Base-by-base conservation (phyloP, 2,888 invertebrate species). In the Dicycla oo region DNA sequence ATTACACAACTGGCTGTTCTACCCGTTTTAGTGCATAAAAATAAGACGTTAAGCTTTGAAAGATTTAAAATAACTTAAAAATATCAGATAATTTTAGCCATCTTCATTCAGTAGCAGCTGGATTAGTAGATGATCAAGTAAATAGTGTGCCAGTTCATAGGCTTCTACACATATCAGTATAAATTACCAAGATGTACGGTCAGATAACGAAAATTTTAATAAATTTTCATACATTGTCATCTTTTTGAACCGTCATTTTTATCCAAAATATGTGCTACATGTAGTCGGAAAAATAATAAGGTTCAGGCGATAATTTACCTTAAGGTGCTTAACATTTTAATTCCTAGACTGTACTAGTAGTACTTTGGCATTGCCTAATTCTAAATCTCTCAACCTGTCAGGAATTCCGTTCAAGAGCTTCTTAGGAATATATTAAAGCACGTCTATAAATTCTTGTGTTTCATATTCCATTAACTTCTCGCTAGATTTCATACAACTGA, bases 1-100 rank as follows among this genome's bases (percentile, higher is more conserved):
- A 90, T 89, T 88, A 87, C 77, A 61, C 69, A 82, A 81, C 82
- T 69, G 63, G 83, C 78, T 84, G 80, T 70, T 75, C 75, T 69
- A 68, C 82, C 75, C 72, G 81, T 75, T 82, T 83, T n/a, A 57
- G 34, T 58, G 34, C 57, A 63, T 43, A 69, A 82, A 82, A 66
- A 77, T 54, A 54, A 69, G 58, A 60, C 13, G 45, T 38, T 47
- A 5, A 10, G 61, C 23, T 69, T 67, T 78, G 10, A 38, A 54
- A 23, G 26, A 40, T 54, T 60, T 26, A 45, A 69, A 54, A 56
- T 69, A 54, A 54, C 75, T 66, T 73, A 15, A 54, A 20, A 23
- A 23, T 20, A 73, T n/a, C n/a, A 18, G 18, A 18, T 1, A 8
- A 1, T 40, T 40, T n/a, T 67, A 34, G 30, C 34, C 10, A 26